Percentiles rank a stretch among this genome's conserved stretches.
Conservation (phyloP, 1,140 invertebrate genomes). For the Drosophila pallidifrons region DNA sequence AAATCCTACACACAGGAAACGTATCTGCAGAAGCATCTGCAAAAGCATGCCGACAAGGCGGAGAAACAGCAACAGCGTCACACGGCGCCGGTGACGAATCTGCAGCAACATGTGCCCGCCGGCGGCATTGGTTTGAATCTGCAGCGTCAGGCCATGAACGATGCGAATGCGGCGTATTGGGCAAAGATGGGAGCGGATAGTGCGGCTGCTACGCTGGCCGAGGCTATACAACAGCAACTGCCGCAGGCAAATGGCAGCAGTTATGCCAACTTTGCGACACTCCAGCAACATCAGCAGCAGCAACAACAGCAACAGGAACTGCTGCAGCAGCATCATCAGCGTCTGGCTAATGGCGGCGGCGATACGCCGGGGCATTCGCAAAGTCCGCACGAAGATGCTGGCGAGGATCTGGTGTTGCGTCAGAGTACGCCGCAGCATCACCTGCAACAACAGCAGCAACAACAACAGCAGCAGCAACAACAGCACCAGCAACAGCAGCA, state of each 20-base stretch:
- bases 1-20: constrained; percentile 99
- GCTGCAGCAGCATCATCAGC: constrained; percentile 66
- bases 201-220: constrained; percentile 75
- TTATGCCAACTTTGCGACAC: constrained; percentile 88
- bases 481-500: constrained; percentile 74
- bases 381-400: constrained; percentile 85
- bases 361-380: constrained; percentile 79
- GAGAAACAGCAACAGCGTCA: constrained; percentile 90
- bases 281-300: constrained; percentile 89
- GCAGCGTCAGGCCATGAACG: constrained; percentile 86
- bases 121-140: constrained; percentile 87
- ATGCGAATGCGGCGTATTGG: constrained; percentile 86
- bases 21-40: constrained; percentile 99
- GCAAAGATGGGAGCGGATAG: constrained; percentile 91
- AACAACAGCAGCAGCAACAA: constrained; percentile 64
- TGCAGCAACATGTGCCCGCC: constrained; percentile 74
- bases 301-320: constrained; percentile 72
- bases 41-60: constrained; percentile 97
- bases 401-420: constrained; percentile 85
- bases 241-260: constrained; percentile 90
- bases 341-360: constrained; percentile 45
- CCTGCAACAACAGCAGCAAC: constrained; percentile 77
- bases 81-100: constrained; percentile 85
- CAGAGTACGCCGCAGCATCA: constrained; percentile 68
- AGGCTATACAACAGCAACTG: constrained; percentile 89